phyloP scores from a whole-genome alignment of 2,797 vertebrate genomes.

The Crax fasciolata region DNA sequence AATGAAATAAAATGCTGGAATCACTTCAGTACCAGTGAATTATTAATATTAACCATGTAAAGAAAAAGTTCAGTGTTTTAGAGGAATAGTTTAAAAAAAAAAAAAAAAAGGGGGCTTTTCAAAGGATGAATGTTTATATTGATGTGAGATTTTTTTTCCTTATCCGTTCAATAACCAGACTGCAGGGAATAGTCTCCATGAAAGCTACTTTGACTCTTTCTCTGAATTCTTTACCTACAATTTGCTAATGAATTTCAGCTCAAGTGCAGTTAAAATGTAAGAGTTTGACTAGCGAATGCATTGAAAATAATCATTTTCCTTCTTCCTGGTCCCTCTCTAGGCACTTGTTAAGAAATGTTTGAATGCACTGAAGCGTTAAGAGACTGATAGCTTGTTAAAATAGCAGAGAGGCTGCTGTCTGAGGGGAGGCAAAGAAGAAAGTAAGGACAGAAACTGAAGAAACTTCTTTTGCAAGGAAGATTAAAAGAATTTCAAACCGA shows the following conservation, averaged over 20 bases:
- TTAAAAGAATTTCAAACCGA: constrained; percentile 45
- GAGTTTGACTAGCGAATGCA: constrained; percentile 3
- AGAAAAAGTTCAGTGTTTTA: neutral
- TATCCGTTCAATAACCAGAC: neutral
- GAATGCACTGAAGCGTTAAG: constrained; percentile 13
- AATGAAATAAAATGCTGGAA: constrained; percentile 9
- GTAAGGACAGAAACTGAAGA: constrained; percentile 14
- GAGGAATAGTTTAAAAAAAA: neutral
- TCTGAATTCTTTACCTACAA: constrained; percentile 23
- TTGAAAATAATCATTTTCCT: constrained; percentile 55
- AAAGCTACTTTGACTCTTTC: neutral
- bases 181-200: constrained; percentile 12
- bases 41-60: constrained; percentile 44
- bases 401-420: constrained; percentile 21
- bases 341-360: constrained; percentile 44
- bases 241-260: constrained; percentile 57
- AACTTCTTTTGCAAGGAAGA: constrained; percentile 43
- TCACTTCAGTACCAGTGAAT: neutral
- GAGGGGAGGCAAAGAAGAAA: constrained; percentile 30
- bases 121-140: constrained; percentile 20
- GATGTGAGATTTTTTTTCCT: neutral
- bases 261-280: constrained; percentile 41
- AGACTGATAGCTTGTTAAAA: constrained; percentile 53
- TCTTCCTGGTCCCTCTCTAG: constrained; percentile 28
- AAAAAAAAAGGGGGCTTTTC: neutral